Evolutionary conservation across 1,140 invertebrate genomes (phyloP).

Genomic region (Orius insidiosus): DNA sequence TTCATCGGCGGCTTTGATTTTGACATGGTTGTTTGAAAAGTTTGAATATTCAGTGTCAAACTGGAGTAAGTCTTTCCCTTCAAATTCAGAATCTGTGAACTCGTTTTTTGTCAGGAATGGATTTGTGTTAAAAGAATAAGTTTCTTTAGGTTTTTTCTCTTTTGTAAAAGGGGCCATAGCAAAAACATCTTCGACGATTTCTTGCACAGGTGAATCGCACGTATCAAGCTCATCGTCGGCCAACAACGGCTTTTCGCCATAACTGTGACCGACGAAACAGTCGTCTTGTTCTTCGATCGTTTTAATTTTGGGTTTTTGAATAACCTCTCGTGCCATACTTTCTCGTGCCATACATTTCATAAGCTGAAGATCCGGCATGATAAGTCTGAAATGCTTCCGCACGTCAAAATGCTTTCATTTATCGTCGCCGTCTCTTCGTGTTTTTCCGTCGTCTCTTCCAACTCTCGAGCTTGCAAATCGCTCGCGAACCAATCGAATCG

Average conservation of each 20-base stretch:
- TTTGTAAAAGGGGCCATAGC: conserved; percentile 51
- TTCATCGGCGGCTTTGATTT: no score
- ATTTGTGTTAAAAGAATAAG: conserved; percentile 34
- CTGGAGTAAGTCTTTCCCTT: conserved; percentile 14
- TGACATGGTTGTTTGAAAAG: conserved; percentile 2
- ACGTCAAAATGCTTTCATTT: conserved; percentile 46
- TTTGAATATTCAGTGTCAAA: no score
- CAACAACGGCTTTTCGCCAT: conserved; percentile 57
- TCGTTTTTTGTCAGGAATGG: conserved; percentile 13
- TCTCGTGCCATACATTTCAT: conserved; percentile 55
- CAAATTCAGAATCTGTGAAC: conserved; percentile 17
- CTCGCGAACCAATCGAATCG: conserved; percentile 57
- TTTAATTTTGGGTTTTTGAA: conserved; percentile 14
- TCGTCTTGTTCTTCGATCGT: conserved; percentile 24
- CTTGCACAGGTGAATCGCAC: conserved; percentile 23
- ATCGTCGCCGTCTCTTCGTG: conserved; percentile 34
- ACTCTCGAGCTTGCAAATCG: conserved; percentile 44
- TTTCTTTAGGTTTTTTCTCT: conserved; percentile 23
- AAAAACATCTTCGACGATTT: conserved; percentile 37
- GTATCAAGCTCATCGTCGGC: conserved; percentile 60
- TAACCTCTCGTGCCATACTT: conserved; percentile 27
- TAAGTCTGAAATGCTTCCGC: conserved; percentile 49
- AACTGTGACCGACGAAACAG: conserved; percentile 53
- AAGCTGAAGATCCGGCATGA: conserved; percentile 51
- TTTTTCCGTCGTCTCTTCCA: conserved; percentile 33